These are phyloP conservation scores for Chaetoderma sp. DNA, from an alignment of 2,888 invertebrate genomes.

Conservation along the genomic window DNA sequence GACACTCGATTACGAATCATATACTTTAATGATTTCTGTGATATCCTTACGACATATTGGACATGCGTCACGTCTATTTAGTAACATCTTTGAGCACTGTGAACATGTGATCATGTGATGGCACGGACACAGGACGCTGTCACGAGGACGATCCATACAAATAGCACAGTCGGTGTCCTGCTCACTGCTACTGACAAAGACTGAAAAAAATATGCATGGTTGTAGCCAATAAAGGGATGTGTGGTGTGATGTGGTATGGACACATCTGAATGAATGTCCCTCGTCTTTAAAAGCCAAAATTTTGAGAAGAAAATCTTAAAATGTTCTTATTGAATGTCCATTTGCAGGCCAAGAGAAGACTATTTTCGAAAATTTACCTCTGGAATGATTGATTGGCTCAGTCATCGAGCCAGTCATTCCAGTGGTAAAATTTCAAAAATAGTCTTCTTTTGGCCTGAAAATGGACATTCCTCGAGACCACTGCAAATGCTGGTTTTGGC, in stretches of 20 bases:
- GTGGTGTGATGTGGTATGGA: no score
- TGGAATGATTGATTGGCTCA: no score
- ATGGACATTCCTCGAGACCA: no score
- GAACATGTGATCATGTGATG: constrained; percentile 71
- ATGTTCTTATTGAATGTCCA: no score
- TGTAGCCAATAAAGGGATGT: not conserved
- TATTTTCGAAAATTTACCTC: no score
- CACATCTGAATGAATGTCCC: no score
- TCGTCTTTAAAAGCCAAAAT: not conserved
- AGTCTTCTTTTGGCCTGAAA: no score
- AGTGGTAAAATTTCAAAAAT: no score
- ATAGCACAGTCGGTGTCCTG: constrained; percentile 70
- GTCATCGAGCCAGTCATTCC: no score
- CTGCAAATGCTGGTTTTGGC: no score
- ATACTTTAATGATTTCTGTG: constrained; percentile 68
- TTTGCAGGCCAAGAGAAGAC: no score
- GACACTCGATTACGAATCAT: constrained; percentile 64
- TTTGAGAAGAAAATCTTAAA: no score
- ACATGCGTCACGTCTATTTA: constrained; percentile 69
- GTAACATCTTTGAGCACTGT: constrained; percentile 69
- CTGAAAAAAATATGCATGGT: constrained; percentile 20
- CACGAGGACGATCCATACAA: constrained; percentile 70
- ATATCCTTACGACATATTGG: constrained; percentile 71
- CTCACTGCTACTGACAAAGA: constrained; percentile 35
- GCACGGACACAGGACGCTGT: constrained; percentile 71